These are phyloP conservation scores for Metopia argyrocephala DNA, from an alignment of 2,888 invertebrate species.

Conservation along the genomic window DNA sequence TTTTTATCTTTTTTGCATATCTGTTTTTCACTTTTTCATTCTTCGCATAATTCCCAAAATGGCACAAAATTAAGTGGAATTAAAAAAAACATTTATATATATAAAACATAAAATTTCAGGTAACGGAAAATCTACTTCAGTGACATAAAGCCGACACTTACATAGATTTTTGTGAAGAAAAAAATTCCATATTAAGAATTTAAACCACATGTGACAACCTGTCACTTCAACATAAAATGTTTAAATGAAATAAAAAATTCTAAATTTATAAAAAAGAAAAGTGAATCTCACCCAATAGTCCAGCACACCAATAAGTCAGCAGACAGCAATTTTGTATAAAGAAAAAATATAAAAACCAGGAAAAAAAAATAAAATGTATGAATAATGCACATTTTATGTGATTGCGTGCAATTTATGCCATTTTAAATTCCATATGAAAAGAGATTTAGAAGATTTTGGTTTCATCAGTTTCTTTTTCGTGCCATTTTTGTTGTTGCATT, in stretches of 20 bases:
- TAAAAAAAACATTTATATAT: too few species aligned
- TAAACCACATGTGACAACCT: slow-evolving; percentile 18
- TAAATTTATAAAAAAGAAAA: neutral
- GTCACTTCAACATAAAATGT: slow-evolving; percentile 17
- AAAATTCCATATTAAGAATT: neutral
- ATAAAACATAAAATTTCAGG: too few species aligned
- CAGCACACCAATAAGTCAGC: too few species aligned
- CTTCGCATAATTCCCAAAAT: too few species aligned
- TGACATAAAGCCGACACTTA: slow-evolving; percentile 23
- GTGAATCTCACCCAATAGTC: neutral
- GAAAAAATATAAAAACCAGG: neutral
- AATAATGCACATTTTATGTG: slow-evolving; percentile 20
- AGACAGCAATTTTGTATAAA: neutral
- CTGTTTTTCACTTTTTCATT: too few species aligned
- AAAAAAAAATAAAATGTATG: neutral
- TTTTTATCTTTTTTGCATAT: too few species aligned
- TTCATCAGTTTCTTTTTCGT: slow-evolving; percentile 37
- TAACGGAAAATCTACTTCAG: too few species aligned
- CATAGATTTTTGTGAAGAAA: neutral
- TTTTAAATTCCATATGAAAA: slow-evolving; percentile 51
- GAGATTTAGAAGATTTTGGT: slow-evolving; percentile 55
- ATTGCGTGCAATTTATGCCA: slow-evolving; percentile 58
- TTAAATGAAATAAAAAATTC: neutral
- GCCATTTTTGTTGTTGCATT: too few species aligned
- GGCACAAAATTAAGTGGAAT: too few species aligned